A percentile compares a stretch with the other conserved stretches of the same genome.
Evolutionary conservation across 2,113 vertebrate genomes (phyloP).

Genomic region (Acanthisitta chloris): DNA sequence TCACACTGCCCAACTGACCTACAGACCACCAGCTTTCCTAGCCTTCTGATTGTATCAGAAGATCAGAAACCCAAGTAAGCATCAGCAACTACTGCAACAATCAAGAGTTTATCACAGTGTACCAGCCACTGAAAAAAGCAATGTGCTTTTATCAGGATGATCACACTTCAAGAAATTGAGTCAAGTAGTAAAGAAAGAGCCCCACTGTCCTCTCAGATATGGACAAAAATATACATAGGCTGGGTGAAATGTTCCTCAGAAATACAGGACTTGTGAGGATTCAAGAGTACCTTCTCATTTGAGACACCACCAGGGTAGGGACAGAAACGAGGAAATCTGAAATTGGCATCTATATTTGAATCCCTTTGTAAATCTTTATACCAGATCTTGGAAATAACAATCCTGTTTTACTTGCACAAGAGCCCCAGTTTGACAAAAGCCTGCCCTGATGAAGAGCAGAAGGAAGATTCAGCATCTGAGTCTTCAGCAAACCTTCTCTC

Average conservation of each 20-base stretch:
- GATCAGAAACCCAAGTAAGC: background rate
- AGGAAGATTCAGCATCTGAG: accelerated
- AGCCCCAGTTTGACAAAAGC: background rate
- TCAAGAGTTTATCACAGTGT: background rate
- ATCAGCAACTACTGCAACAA: background rate
- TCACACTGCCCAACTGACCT: conserved; percentile 4
- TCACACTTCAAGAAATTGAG: background rate
- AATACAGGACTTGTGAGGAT: background rate
- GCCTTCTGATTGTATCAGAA: background rate
- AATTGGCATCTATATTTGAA: background rate
- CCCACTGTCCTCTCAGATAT: background rate
- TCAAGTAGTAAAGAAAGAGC: background rate
- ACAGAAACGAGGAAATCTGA: background rate
- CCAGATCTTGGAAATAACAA: background rate
- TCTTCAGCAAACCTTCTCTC: background rate
- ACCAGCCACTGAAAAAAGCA: background rate
- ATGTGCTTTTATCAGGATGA: background rate
- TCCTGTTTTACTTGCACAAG: background rate
- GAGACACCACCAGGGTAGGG: background rate
- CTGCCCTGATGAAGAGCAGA: background rate
- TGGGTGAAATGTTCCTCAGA: background rate
- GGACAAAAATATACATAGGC: background rate
- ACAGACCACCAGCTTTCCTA: background rate
- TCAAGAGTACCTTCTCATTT: background rate
- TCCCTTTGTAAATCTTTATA: background rate